Evolutionary conservation across 1,140 invertebrate species (phyloP), one percentile per base, ranked within the genome.

Genomic region (Proctacanthus coquilletti): DNA sequence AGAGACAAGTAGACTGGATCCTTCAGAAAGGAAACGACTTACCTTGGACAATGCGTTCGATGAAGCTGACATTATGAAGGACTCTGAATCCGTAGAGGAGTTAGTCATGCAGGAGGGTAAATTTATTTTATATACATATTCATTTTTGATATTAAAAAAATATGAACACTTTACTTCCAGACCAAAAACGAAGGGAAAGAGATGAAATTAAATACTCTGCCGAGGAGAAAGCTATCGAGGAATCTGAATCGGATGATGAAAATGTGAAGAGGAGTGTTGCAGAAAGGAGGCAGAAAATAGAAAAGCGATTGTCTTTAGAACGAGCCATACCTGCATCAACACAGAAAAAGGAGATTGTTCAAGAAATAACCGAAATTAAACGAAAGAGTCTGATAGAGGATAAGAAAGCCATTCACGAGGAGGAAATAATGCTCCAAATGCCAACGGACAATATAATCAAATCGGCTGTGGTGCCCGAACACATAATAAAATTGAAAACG

Each of bases 11-110:
- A 68, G 79, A 47, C 55, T 42, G 55, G 55, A 2, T 35, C 23
- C 23, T 9, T 8, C 23, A 9, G 8, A 53, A 34, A 10, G 30
- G 44, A 57, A 6, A 52, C 53, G 19, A 48, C 53, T 46, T 51
- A 56, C 13, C 53, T 48, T 40, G 15, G 38, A 42, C 9, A 42
- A 41, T 9, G 56, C 56, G 34, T 75, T 68, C 46, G 74, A 80
- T 56, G 77, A 80, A 50, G 67, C 75, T 48, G 77, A 80, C 51
- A 68, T 79, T 11, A 73, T 77, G 63, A 79, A 79, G 59, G 73
- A 76, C 47, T 74, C 73, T 0, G 74, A 77, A 51, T 75, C 72
- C 9, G 64, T 74, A 2, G 72, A 72, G 49, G 73, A 75, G 38
- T 44, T 68, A 29, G 60, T 62, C 29, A 52, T 52, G 45, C 46